Evolutionary conservation across 2,888 invertebrate genomes (phyloP).

Genomic region (Tupiocoris notatus): DNA sequence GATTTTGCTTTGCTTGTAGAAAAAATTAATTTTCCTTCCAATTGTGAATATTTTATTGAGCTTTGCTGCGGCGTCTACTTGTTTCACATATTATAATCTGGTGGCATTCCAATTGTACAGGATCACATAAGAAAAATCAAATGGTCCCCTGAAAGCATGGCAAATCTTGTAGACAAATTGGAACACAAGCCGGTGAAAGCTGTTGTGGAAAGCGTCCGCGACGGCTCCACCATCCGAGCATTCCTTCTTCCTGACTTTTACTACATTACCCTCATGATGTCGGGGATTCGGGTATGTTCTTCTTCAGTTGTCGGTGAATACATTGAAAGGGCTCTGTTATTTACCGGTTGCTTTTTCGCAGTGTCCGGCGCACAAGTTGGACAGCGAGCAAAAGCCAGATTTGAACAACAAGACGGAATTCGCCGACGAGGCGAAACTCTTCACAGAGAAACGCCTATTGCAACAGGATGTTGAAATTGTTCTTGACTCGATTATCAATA

Average conservation of each 20-base stretch:
- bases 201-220: constrained; percentile 94
- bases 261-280: constrained; percentile 91
- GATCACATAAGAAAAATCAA: constrained; percentile 82
- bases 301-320: not conserved
- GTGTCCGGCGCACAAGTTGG: constrained; percentile 79
- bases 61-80: no score
- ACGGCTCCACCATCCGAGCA: constrained; percentile 92
- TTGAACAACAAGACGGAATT: constrained; percentile 63
- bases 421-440: constrained; percentile 90
- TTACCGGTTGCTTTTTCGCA: constrained; percentile 51
- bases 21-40: no score
- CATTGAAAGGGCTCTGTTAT: not conserved
- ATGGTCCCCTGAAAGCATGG: constrained; percentile 85
- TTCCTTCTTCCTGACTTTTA: constrained; percentile 82
- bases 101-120: constrained; percentile 55
- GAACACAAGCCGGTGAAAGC: constrained; percentile 86
- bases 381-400: constrained; percentile 69
- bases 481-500: constrained; percentile 81
- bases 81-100: no score
- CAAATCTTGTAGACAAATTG: constrained; percentile 75
- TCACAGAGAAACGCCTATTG: constrained; percentile 85
- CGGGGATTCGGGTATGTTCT: constrained; percentile 77
- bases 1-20: not conserved
- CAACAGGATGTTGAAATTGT: constrained; percentile 88
- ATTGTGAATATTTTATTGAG: no score